These are phyloP conservation scores for Sceloporus undulatus DNA, from an alignment of 2,113 vertebrate genomes.

Conservation along the genomic window DNA sequence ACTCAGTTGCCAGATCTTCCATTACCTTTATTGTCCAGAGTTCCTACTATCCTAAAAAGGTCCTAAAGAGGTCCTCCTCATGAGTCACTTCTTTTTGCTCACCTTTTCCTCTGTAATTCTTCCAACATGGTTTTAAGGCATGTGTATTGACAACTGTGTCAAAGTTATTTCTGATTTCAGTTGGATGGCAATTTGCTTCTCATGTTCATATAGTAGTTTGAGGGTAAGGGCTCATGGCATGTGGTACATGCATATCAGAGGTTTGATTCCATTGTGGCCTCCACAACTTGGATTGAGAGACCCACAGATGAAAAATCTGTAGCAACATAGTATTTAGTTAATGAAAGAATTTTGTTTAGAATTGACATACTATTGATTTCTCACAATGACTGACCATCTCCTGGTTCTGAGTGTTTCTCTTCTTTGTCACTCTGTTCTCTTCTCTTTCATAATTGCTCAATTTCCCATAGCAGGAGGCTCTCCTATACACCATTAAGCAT, in stretches of 20 bases:
- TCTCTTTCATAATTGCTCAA: conserved; percentile 43
- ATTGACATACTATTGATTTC: conserved; percentile 16
- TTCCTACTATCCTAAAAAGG: background rate
- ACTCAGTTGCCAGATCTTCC: background rate
- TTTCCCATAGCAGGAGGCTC: conserved; percentile 41
- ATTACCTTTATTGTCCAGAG: background rate
- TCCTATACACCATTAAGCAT: conserved; percentile 53
- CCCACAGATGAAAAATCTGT: background rate
- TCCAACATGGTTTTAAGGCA: background rate
- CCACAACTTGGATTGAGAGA: background rate
- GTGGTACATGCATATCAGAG: background rate
- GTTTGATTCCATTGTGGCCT: background rate
- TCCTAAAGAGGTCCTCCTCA: too few relatives aligned
- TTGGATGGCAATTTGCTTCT: background rate
- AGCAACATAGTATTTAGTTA: background rate
- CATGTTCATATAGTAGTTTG: background rate
- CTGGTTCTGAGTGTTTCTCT: conserved; percentile 19
- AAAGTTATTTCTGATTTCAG: background rate
- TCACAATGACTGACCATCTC: background rate
- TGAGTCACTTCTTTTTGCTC: background rate
- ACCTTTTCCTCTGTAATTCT: background rate
- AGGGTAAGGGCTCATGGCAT: background rate
- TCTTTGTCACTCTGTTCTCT: conserved; percentile 19
- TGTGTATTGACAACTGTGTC: background rate
- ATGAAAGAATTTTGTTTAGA: conserved; percentile 7